Base-by-base conservation (phyloP, 2,113 vertebrate species). In the Setophaga petechia region DNA sequence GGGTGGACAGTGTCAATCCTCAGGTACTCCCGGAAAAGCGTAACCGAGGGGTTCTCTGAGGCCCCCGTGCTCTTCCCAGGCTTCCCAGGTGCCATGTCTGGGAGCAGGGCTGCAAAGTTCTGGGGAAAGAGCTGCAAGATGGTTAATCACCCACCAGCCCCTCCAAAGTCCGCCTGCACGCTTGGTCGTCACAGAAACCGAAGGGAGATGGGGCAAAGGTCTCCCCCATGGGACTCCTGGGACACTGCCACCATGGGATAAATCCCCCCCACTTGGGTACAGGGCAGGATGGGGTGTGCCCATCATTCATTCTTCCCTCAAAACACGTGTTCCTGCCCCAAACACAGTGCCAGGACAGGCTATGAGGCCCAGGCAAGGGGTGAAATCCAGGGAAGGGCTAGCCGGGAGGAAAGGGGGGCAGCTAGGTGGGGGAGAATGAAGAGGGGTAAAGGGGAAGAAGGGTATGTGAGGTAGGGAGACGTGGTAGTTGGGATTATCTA, bases 21-120 rank as follows among this genome's bases (percentile, higher is more conserved):
- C 78, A 99, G 98, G 94, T 99, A 99, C 61, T 98, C 98, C 84
- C 99, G 98, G 97, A 99, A 99, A 47, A 99, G 98, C 0, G 97
- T 97, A 85, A 99, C 99, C 0, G 99, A 98, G 15, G 98, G 97
- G 77, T 99, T 98, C 90, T 99, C 99, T 10, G 76, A 83, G 78
- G 94, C 57, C 63, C 91, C 97, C 0, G 31, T 4, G 6, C 76
- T 78, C 86, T 95, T 94, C 77, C 93, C 89, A 0, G 43, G 65
- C 37, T 81, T 97, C 55, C 95, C 94, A 0, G 87, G 93, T 58
- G 96, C 92, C 96, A 96, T 96, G 55, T 54, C 83, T 51, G 75
- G 44, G 49, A 72, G 33, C 3, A 1, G 54, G 77, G 37, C 84
- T 82, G 66, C 39, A 68, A 37, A 55, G 77, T 52, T 51, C 87